Evolutionary conservation across 2,888 invertebrate species (phyloP).

Genomic region (Mesodorylaimus sp.): DNA sequence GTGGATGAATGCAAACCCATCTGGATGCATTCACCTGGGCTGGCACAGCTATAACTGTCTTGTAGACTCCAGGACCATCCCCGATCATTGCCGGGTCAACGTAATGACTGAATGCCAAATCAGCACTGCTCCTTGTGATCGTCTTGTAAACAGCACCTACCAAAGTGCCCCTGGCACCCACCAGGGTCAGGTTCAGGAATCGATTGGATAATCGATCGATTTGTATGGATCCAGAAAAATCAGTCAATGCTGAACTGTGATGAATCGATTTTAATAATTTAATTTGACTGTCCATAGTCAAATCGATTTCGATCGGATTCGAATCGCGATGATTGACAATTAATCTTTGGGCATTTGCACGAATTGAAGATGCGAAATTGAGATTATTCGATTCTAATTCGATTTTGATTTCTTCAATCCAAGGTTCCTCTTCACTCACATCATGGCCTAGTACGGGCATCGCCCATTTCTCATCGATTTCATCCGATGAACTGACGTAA

Average conservation of each 20-base stretch:
- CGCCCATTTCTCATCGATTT: not conserved
- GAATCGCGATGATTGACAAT: constrained; percentile 1
- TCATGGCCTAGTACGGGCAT: not conserved
- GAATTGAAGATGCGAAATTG: not conserved
- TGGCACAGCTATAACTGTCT: constrained; percentile 4
- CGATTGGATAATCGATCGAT: constrained; percentile 22
- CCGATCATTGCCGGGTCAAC: constrained; percentile 8
- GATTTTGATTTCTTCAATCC: not conserved
- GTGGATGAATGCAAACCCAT: constrained; percentile 22
- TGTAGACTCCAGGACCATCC: not conserved
- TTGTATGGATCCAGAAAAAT: constrained; percentile 19
- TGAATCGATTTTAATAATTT: not conserved
- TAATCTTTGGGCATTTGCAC: not conserved
- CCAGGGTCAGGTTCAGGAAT: constrained; percentile 20
- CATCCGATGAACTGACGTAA: constrained; percentile 1
- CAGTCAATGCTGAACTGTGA: not conserved
- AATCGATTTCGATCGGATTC: not conserved
- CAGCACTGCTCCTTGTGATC: constrained; percentile 12
- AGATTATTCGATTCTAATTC: not conserved
- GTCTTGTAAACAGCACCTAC: constrained; percentile 17
- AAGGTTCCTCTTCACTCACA: not conserved
- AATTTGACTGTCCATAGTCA: not conserved
- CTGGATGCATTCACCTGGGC: constrained; percentile 15
- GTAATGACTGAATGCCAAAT: constrained; percentile 16
- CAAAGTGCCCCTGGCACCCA: constrained; percentile 16